Evolutionary conservation across 2,797 vertebrate species (phyloP).

Genomic region (Anomalospiza imberbis): DNA sequence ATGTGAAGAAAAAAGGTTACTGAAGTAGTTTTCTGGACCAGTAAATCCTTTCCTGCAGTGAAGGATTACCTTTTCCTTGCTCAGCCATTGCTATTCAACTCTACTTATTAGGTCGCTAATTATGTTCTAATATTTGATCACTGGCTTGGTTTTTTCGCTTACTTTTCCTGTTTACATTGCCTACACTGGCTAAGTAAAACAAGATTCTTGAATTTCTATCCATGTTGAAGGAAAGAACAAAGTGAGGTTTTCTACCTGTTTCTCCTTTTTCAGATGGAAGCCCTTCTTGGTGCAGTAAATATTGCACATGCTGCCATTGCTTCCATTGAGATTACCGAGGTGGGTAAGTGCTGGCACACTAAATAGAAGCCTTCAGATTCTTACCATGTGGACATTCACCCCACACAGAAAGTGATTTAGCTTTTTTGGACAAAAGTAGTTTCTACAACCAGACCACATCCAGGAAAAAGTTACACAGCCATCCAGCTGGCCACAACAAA

Average conservation of each 20-base stretch:
- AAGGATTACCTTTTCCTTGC: not conserved
- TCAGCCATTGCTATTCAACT: not conserved
- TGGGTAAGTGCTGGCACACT: not conserved
- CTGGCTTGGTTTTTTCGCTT: not conserved
- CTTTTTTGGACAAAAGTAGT: not conserved
- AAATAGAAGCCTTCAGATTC: not conserved
- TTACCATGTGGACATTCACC: not conserved
- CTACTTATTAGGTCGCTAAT: not conserved
- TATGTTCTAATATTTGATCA: not conserved
- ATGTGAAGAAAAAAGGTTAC: not conserved
- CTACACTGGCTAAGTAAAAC: not conserved
- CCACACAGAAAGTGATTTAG: not conserved
- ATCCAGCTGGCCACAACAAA: fast-evolving
- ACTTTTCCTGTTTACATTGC: not conserved
- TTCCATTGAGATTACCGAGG: not conserved
- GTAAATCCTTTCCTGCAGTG: not conserved
- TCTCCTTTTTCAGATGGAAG: not conserved
- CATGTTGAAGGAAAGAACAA: not conserved
- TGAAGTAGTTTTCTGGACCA: not conserved
- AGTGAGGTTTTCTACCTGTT: not conserved
- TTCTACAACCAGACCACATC: not conserved
- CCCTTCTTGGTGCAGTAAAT: not conserved
- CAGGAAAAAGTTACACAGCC: not conserved
- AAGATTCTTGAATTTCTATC: not conserved
- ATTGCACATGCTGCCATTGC: not conserved